A percentile compares a stretch with the other conserved stretches of the same genome.
These are phyloP conservation scores for Pantherophis alleghaniensis DNA, from an alignment of 2,797 vertebrate species.

Conservation along the genomic window DNA sequence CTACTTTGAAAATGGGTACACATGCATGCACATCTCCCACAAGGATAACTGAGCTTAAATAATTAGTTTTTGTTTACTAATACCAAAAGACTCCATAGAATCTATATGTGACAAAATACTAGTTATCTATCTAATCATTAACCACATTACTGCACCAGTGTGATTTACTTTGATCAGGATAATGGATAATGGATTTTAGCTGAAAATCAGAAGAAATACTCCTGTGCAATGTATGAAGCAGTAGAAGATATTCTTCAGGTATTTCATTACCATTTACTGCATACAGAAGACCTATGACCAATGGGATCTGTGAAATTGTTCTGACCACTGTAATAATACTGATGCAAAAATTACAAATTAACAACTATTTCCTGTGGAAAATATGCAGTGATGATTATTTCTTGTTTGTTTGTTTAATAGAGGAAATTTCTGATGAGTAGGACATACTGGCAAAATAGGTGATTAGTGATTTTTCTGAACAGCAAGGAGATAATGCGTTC, in stretches of 20 bases:
- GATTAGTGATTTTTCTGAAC: constrained; percentile 57
- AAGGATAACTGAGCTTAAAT: neutral
- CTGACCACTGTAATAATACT: constrained; percentile 34
- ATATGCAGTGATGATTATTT: constrained; percentile 33
- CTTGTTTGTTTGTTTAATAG: constrained; percentile 62
- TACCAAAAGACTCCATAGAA: neutral
- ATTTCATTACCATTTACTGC: neutral
- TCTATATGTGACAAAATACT: neutral
- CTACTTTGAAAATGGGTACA: neutral
- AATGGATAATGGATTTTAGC: constrained; percentile 1
- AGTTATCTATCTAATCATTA: neutral
- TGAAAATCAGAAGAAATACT: neutral
- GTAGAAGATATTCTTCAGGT: neutral
- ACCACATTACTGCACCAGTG: neutral
- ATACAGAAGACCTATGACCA: constrained; percentile 36
- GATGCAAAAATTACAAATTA: constrained; percentile 41
- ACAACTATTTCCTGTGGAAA: constrained; percentile 52
- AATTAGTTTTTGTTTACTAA: neutral
- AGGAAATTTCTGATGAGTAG: constrained; percentile 65
- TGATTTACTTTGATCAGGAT: neutral
- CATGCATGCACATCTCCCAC: neutral
- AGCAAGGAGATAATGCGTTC: constrained; percentile 44
- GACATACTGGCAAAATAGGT: constrained; percentile 56
- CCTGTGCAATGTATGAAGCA: neutral
- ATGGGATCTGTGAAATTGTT: constrained; percentile 7